Evolutionary conservation across 2,113 vertebrate genomes (phyloP), one percentile per base, ranked within the genome.

Genomic region (Cynopterus brachyotis): DNA sequence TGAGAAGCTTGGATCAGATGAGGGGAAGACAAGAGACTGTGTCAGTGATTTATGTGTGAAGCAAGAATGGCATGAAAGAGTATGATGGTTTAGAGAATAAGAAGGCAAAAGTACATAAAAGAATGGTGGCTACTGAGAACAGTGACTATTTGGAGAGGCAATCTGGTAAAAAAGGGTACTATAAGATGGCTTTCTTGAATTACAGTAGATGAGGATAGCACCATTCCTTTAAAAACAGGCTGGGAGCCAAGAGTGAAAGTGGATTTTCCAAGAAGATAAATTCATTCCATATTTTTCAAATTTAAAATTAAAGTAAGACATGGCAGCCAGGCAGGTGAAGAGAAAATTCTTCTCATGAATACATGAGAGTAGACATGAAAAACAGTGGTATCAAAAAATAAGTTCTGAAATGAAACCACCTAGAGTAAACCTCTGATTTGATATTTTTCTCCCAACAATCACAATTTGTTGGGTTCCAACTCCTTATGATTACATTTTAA

Each of bases 401-500:
- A 90, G 37, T 10, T 91, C 57, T 78, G 35, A 84, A 86, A 85
- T 59, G 47, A 7, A 95, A 80, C 6, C 12, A 2, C 35, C 53
- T 15, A 30, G 12, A 57, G 9, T 11, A 81, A 90, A 64, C 3
- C 5, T 88, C 70, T 85, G 26, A 59, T 95, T 89, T 85, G 64
- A 84, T n/a, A 72, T 81, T 86, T 92, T 93, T 40, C 75, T 83
- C 84, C 20, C 35, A 95, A 67, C 24, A 92, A 57, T 42, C 50
- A 85, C 37, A 85, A 66, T 78, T 78, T 86, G 13, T 83, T 69
- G 73, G 62, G 37, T 47, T 91, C n/a, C 22, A 47, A 11, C 6
- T 91, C 62, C 35, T 88, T 73, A 64, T 83, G 81, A 85, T 66
- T 95, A 80, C 12, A 55, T 91, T 92, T 93, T 92, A 95, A 90